Conservation (phyloP, 2,888 invertebrate species). For the Harpalus rufipes region DNA sequence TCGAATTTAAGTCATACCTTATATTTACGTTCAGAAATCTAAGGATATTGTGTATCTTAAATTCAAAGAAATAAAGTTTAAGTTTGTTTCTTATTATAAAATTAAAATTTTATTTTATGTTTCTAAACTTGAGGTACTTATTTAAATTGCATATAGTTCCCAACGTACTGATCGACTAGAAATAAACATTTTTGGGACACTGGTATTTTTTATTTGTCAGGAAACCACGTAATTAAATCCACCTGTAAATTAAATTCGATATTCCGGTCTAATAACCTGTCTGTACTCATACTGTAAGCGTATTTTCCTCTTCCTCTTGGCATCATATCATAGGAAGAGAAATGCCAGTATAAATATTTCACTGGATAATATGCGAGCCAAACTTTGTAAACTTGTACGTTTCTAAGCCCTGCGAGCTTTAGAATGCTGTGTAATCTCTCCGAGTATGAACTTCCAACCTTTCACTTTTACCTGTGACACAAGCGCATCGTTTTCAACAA, state of each 20-base stretch:
- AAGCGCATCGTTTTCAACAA: not conserved
- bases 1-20: too few relatives aligned
- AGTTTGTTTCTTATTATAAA: too few relatives aligned
- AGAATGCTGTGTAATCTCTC: not conserved
- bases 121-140: too few relatives aligned
- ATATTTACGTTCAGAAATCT: too few relatives aligned
- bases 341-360: slow-evolving; percentile 23
- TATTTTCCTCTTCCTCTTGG: slow-evolving; percentile 8
- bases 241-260: not conserved
- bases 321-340: not conserved
- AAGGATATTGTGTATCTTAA: too few relatives aligned
- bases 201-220: not conserved
- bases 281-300: not conserved
- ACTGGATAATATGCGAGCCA: not conserved
- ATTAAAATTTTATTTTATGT: too few relatives aligned
- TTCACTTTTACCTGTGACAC: slow-evolving; percentile 22
- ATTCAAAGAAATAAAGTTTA: too few relatives aligned
- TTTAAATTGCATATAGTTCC: too few relatives aligned
- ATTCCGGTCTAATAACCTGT: not conserved
- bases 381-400: slow-evolving; percentile 5
- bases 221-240: not conserved
- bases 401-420: not conserved
- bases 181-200: too few relatives aligned
- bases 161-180: too few relatives aligned
- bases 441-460: not conserved